Evolutionary conservation across 1,140 invertebrate species (phyloP).

Genomic region (Teleogryllus occipitalis): DNA sequence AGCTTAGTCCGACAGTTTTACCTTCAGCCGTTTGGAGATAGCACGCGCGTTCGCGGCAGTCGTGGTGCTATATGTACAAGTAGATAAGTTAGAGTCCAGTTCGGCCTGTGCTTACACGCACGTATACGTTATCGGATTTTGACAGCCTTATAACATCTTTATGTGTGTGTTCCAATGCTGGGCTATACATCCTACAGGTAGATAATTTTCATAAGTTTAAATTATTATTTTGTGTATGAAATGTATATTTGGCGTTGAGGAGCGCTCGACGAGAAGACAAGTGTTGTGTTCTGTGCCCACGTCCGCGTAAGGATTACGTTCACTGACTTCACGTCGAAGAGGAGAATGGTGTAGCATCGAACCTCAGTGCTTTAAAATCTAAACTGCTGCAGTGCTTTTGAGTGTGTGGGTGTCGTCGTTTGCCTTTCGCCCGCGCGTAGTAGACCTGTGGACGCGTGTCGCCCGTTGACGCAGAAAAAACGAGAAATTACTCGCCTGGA

Average conservation of each 20-base stretch:
- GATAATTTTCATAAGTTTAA: slow-evolving; percentile 4
- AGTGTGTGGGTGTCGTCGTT: neutral
- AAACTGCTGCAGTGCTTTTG: no score
- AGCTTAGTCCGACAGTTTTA: slow-evolving; percentile 34
- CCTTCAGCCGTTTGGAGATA: slow-evolving; percentile 35
- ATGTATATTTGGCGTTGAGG: neutral
- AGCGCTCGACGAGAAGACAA: neutral
- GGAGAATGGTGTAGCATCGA: neutral
- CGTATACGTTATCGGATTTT: neutral
- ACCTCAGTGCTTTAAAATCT: neutral
- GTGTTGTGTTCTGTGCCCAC: neutral
- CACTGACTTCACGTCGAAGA: neutral
- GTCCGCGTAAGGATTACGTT: neutral
- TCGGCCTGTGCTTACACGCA: slow-evolving; percentile 1
- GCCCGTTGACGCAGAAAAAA: neutral
- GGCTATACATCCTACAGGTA: slow-evolving; percentile 21
- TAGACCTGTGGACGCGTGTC: neutral
- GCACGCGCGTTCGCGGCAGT: slow-evolving; percentile 10
- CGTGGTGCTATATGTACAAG: slow-evolving; percentile 6
- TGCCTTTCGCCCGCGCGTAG: neutral
- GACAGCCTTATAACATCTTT: slow-evolving; percentile 6
- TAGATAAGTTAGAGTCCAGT: slow-evolving; percentile 11
- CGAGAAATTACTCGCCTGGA: neutral
- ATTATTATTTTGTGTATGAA: neutral
- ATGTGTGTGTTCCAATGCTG: slow-evolving; percentile 21